phyloP scores from a whole-genome alignment of 1,140 invertebrate genomes.

The Drosophila auraria region DNA sequence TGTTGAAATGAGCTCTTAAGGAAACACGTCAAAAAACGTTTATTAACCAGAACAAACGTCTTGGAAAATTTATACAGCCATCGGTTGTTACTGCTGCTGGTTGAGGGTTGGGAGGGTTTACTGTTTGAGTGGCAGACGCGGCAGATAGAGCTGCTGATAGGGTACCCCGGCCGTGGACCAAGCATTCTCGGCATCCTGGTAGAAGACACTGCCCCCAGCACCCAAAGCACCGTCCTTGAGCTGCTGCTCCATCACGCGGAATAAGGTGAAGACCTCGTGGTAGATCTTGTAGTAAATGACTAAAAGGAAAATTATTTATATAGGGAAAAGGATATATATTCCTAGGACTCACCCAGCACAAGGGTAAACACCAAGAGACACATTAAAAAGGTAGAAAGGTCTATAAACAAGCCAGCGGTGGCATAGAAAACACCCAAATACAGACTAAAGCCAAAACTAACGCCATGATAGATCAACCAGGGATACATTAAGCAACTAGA shows the following conservation, averaged over 20 bases:
- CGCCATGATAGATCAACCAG: conserved; percentile 74
- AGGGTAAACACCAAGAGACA: conserved; percentile 70
- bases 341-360: conserved; percentile 47
- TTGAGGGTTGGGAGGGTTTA: background rate
- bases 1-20: conserved; percentile 41
- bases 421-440: conserved; percentile 72
- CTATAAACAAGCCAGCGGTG: conserved; percentile 68
- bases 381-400: conserved; percentile 71
- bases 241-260: conserved; percentile 66
- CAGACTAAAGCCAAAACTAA: conserved; percentile 63
- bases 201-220: conserved; percentile 11
- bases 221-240: conserved; percentile 12
- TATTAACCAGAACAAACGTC: conserved; percentile 37
- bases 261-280: conserved; percentile 70
- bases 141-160: conserved; percentile 56
- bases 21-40: conserved; percentile 19
- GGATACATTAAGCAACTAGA: conserved; percentile 68
- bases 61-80: conserved; percentile 10
- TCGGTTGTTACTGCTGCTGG: background rate
- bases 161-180: conserved; percentile 41
- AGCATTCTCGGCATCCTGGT: conserved; percentile 49
- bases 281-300: conserved; percentile 79
- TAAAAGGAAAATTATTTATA: background rate
- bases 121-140: conserved; percentile 47
- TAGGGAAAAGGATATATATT: background rate